Percentiles rank a stretch among this genome's conserved stretches.
Evolutionary conservation across 1,140 invertebrate species (phyloP).

Genomic region (Drosophila lini): DNA sequence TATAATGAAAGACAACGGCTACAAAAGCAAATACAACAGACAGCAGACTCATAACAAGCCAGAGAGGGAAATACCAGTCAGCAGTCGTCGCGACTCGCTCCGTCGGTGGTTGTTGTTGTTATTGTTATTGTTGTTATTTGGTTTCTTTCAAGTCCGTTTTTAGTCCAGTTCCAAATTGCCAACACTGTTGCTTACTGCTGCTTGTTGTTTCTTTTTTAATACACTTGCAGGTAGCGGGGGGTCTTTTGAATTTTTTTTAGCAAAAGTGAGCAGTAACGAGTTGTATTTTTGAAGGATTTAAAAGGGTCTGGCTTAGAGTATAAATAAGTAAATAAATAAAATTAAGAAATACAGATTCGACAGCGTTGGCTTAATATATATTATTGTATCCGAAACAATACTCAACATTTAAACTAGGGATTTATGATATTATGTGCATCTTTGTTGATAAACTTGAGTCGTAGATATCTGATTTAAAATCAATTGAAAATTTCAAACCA

Average conservation of each 20-base stretch:
- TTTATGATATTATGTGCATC: not conserved
- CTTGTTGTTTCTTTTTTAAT: constrained; percentile 24
- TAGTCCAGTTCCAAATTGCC: constrained; percentile 80
- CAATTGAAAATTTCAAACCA: not conserved
- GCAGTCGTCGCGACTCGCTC: constrained; percentile 14
- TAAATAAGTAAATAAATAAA: not conserved
- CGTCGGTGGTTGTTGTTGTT: constrained; percentile 24
- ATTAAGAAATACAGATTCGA: not conserved
- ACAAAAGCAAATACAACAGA: constrained; percentile 36
- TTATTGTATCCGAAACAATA: too few relatives aligned
- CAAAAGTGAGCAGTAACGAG: not conserved
- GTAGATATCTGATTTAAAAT: not conserved
- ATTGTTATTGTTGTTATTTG: constrained; percentile 50
- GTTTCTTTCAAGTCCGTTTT: constrained; percentile 72
- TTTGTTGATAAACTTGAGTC: not conserved
- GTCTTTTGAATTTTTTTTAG: not conserved
- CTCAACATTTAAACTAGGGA: too few relatives aligned
- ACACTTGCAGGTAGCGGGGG: not conserved
- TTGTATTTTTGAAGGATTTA: not conserved
- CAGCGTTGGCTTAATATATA: too few relatives aligned
- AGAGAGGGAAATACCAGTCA: constrained; percentile 50
- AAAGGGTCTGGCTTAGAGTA: not conserved
- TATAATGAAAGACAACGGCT: constrained; percentile 58
- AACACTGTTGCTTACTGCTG: constrained; percentile 51
- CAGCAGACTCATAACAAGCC: constrained; percentile 46